Base-by-base conservation (phyloP, 2,797 vertebrate species). In the Karalla daura region DNA sequence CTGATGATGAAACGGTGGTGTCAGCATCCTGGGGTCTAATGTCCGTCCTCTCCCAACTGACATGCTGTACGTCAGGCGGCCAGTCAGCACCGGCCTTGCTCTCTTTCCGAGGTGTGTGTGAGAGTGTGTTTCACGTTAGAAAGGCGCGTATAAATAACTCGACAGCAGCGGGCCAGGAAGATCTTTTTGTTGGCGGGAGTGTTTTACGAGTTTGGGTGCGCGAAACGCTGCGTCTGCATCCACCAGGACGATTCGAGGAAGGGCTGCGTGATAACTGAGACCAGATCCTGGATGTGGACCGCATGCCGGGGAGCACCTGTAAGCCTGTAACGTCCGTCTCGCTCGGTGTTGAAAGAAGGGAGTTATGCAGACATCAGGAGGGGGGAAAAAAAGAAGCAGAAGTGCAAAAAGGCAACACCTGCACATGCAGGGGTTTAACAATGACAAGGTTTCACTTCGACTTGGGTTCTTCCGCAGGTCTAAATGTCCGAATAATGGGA, bases 171-270 rank as follows among this genome's bases (percentile, higher is more conserved):
- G n/a, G 72, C 68, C 56, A 28, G 70, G 39, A 59, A 28, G 36
- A 72, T 54, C 25, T 52, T 50, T 67, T n/a, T n/a, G n/a, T n/a
- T 63, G 69, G 66, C 79, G 67, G n/a, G 24, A 15, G 14, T 27
- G 60, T 58, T 78, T 68, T 69, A 68, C 49, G n/a, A 27, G 40
- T 27, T 64, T 46, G 68, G 37, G 15, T 56, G 63, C 74, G 35
- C 58, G 51, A 80, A 80, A 61, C 45, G 62, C 74, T 73, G 52
- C 15, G 44, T 73, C 50, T 24, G 76, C 77, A 65, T 78, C 63
- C 44, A 62, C 27, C n/a, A 43, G 12, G 17, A 70, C 47, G 47
- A 69, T 68, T 70, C 39, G 40, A 51, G 11, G 46, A 65, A 70
- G 74, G 51, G 10, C 5, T 13, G 35, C 66, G 72, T 76, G 27